These are phyloP conservation scores for Rhipidura dahli DNA, from an alignment of 2,113 vertebrate species.

Conservation along the genomic window DNA sequence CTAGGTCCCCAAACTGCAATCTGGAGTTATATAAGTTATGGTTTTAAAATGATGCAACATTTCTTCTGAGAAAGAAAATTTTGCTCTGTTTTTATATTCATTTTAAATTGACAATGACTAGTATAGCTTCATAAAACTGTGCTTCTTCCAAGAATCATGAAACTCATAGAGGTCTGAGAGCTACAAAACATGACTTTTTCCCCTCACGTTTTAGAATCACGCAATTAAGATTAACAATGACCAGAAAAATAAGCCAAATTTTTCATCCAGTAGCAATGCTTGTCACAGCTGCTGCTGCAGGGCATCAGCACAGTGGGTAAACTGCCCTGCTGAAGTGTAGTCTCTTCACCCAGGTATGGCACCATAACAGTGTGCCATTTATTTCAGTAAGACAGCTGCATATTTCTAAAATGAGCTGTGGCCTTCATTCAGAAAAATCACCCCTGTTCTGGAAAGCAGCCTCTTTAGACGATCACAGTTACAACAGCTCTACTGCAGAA, in stretches of 20 bases:
- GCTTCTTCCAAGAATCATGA: slow-evolving; percentile 1
- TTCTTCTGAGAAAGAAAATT: slow-evolving; percentile 11
- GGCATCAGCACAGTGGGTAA: neutral
- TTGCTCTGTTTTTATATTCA: neutral
- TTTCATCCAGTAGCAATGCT: neutral
- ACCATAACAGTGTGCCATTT: neutral
- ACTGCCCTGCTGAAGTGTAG: neutral
- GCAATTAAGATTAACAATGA: neutral
- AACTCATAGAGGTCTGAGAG: neutral
- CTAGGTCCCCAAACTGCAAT: neutral
- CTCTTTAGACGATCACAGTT: neutral
- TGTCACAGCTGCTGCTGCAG: neutral
- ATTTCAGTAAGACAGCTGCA: neutral
- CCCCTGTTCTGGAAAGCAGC: slow-evolving; percentile 18
- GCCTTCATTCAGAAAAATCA: slow-evolving; percentile 23
- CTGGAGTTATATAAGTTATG: neutral
- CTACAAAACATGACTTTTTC: neutral
- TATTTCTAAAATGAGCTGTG: slow-evolving; percentile 39
- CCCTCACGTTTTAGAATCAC: neutral
- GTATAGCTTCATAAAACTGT: neutral
- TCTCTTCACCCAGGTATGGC: neutral
- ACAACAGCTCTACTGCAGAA: neutral
- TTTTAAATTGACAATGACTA: slow-evolving; percentile 21
- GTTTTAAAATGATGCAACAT: neutral
- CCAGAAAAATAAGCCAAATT: neutral